Evolutionary conservation across 1,140 invertebrate genomes (phyloP).

Genomic region (Papilio polytes): DNA sequence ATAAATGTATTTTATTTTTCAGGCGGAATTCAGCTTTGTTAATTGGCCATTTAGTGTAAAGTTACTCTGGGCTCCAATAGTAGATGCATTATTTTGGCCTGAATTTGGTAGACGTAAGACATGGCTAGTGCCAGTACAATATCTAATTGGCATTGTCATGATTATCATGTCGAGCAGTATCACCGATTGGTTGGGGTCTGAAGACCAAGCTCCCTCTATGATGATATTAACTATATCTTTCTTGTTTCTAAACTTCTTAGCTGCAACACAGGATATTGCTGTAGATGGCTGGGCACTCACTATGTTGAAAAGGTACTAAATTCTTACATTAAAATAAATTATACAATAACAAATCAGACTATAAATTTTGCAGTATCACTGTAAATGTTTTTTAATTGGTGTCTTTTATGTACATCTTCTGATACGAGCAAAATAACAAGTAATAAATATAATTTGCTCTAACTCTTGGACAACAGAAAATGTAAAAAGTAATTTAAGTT

Average conservation of each 20-base stretch:
- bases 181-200: slow-evolving; percentile 89
- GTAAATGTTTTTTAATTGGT: too few species aligned
- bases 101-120: slow-evolving; percentile 97
- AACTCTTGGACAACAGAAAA: too few species aligned
- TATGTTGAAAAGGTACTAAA: slow-evolving; percentile 94
- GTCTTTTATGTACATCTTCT: too few species aligned
- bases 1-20: slow-evolving; percentile 68
- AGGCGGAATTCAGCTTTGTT: slow-evolving; percentile 99
- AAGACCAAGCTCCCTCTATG: slow-evolving; percentile 89
- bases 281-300: slow-evolving; percentile 99
- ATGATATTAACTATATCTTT: slow-evolving; percentile 93
- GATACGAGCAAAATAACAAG: too few species aligned
- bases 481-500: too few species aligned
- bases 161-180: slow-evolving; percentile 91
- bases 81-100: slow-evolving; percentile 94
- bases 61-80: slow-evolving; percentile 98
- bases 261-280: slow-evolving; percentile 99
- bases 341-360: too few species aligned
- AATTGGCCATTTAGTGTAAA: slow-evolving; percentile 99
- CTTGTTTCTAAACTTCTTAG: slow-evolving; percentile 97
- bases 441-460: too few species aligned
- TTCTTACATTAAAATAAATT: neutral
- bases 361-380: too few species aligned
- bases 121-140: slow-evolving; percentile 97
- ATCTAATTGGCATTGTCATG: slow-evolving; percentile 93